phyloP scores from a whole-genome alignment of 2,888 invertebrate genomes.

The Scelioninae gen. 1 region DNA sequence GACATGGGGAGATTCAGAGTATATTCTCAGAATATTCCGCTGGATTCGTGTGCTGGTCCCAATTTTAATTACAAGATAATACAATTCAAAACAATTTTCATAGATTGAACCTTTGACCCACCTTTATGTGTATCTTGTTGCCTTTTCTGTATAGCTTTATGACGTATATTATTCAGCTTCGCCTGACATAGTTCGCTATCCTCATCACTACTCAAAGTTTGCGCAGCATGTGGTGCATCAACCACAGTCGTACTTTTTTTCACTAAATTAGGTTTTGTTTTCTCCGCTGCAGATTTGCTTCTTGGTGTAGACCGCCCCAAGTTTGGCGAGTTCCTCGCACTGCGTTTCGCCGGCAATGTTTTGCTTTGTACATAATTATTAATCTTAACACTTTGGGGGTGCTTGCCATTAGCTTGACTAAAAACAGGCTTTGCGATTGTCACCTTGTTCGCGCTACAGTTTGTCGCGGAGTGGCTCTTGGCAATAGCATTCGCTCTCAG shows the following conservation, averaged over 20 bases:
- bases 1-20: too few species aligned
- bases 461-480: constrained; percentile 80
- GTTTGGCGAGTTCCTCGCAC: constrained; percentile 78
- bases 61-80: too few species aligned
- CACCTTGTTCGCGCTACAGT: constrained; percentile 76
- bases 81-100: too few species aligned
- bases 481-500: constrained; percentile 77
- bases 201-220: constrained; percentile 85
- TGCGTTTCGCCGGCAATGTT: constrained; percentile 77
- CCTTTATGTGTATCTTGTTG: constrained; percentile 81
- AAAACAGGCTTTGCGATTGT: constrained; percentile 80
- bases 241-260: constrained; percentile 72
- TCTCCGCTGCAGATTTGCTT: constrained; percentile 76
- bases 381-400: constrained; percentile 80
- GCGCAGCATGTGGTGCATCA: constrained; percentile 72
- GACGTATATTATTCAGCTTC: constrained; percentile 88
- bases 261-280: constrained; percentile 69
- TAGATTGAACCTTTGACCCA: too few species aligned
- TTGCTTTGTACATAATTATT: constrained; percentile 82
- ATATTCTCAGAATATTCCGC: too few species aligned
- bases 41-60: too few species aligned
- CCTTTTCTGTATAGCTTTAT: constrained; percentile 86
- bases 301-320: constrained; percentile 76
- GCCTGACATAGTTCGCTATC: constrained; percentile 89
- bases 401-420: constrained; percentile 77